phyloP scores from a whole-genome alignment of 2,113 vertebrate species.

The Tachycineta bicolor region DNA sequence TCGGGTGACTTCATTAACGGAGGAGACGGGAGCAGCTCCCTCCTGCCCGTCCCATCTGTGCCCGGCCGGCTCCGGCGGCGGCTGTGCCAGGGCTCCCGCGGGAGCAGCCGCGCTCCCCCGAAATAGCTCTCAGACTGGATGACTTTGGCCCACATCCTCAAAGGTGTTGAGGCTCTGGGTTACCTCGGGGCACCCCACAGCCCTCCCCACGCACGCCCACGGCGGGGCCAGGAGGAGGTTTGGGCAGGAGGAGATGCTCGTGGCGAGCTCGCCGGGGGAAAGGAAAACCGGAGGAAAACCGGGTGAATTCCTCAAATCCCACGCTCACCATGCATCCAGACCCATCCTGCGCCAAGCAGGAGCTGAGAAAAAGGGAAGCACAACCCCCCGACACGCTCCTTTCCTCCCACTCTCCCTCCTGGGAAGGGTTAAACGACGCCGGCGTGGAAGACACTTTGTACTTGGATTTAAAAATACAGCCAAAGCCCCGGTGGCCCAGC shows the following conservation, averaged over 20 bases:
- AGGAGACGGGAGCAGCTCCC: neutral
- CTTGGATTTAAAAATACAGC: slow-evolving; percentile 71
- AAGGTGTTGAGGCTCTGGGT: slow-evolving; percentile 20
- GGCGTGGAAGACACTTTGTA: slow-evolving; percentile 35
- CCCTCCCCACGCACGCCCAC: fast-evolving
- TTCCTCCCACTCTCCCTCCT: neutral
- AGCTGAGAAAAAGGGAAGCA: neutral
- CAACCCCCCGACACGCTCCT: neutral
- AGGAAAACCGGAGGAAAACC: fast-evolving
- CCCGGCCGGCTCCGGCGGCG: neutral
- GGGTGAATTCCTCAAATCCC: neutral
- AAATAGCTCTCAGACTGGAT: slow-evolving; percentile 48
- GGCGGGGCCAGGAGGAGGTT: neutral
- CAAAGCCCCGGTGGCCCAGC: neutral
- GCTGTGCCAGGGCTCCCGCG: neutral
- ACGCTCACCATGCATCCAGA: fast-evolving
- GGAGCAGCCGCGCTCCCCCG: neutral
- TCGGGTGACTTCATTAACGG: neutral
- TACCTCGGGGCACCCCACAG: neutral
- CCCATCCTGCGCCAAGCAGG: fast-evolving
- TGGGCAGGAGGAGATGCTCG: neutral
- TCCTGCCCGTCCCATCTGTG: slow-evolving; percentile 5
- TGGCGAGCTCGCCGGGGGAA: neutral
- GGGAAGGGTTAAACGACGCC: neutral
- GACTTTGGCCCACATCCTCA: slow-evolving; percentile 70